Evolutionary conservation across 2,113 vertebrate species (phyloP), one percentile per base, ranked within the genome.

Genomic region (Plecturocebus donacophilus): DNA sequence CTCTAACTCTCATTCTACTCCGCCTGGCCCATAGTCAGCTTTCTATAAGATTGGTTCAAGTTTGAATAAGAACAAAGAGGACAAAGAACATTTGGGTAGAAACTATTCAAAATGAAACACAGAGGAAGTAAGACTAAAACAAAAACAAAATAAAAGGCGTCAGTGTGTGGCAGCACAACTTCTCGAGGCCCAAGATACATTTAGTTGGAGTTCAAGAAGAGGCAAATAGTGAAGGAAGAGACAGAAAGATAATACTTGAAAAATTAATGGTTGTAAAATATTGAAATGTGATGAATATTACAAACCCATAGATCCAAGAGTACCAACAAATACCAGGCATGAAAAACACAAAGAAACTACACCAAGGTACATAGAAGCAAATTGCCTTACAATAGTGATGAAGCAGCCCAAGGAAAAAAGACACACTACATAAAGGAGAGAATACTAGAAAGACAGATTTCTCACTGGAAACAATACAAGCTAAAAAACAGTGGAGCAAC

Each of bases 391-490:
- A 76, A 47, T 11, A 95, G 47, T 42, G 54, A 79, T 56, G 83
- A 93, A 66, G 42, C 23, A 92, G 88, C 20, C 73, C 85, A 9
- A 92, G 91, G 56, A 13, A 91, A 85, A 95, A 90, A 61, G 32
- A 52, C 20, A 35, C 4, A 32, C 4, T 77, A 80, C 30, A 75
- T 8, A 96, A 70, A 92, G 8, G 38, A 25, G 12, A 96, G 85
- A 80, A 85, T 88, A 70, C 54, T 49, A 85, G 42, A 84, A 66
- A 68, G 64, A 68, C 32, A 91, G 54, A 85, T 54, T 90, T 90
- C 54, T 90, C n/a, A 86, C 21, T 35, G 70, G 56, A 95, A 82
- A 80, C 27, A 17, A 11, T 38, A 19, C 47, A 92, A 82, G 42
- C 56, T 49, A 75, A 35, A 89, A 84, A 49, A 89, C 20, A 94